Conservation (phyloP, 2,113 vertebrate genomes). For the Emydocephalus ijimae region DNA sequence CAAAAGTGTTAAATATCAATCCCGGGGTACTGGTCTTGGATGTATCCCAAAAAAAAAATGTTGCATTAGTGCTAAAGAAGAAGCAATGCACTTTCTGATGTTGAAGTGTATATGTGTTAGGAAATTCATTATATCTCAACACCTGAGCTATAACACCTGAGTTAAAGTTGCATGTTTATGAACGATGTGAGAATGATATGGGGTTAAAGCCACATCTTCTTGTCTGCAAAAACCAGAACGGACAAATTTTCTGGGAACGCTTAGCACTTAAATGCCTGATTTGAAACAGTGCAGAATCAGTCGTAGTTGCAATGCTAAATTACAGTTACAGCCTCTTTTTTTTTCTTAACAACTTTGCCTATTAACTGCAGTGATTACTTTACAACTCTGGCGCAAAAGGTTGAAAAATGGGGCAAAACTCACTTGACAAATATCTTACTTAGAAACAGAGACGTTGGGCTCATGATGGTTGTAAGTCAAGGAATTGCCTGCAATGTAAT, state of each 20-base stretch:
- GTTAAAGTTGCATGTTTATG: not conserved
- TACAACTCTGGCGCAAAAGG: too few relatives aligned
- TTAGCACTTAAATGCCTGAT: not conserved
- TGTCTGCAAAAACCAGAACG: not conserved
- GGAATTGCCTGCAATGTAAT: not conserved
- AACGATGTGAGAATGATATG: not conserved
- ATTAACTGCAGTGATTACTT: too few relatives aligned
- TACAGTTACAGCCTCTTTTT: not conserved
- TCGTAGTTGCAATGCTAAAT: not conserved
- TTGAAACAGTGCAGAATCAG: not conserved
- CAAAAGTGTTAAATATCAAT: not conserved
- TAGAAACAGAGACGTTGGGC: too few relatives aligned
- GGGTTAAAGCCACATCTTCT: not conserved
- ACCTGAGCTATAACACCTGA: not conserved
- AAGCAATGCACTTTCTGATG: not conserved
- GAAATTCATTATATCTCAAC: not conserved
- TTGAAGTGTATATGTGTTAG: not conserved
- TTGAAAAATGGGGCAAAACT: too few relatives aligned
- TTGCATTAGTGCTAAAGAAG: not conserved
- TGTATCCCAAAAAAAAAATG: not conserved
- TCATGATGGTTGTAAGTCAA: too few relatives aligned
- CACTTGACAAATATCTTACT: too few relatives aligned
- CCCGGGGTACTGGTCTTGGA: not conserved
- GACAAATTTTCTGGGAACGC: not conserved
- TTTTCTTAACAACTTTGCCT: not conserved